Base-by-base conservation (phyloP, 2,113 vertebrate species). In the Pionites leucogaster region DNA sequence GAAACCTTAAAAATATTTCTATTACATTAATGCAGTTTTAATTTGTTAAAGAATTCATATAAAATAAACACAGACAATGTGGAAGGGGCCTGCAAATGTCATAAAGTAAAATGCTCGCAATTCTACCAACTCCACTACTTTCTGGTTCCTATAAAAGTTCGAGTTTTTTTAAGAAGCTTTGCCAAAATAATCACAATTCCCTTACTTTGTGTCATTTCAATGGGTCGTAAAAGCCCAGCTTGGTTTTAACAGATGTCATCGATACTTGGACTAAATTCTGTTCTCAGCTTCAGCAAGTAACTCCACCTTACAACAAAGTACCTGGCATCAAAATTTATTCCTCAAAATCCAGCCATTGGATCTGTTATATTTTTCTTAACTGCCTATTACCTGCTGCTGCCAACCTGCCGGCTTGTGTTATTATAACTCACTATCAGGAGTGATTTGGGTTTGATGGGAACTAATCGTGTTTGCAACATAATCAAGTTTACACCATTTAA, bases 161-260 rank as follows among this genome's bases (percentile, higher is more conserved):
- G 10, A 7, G 0, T 2, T 23, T 6, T 86, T 91, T 52, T 55
- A 86, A 90, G 95, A 93, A 96, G 50, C 74, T 41, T 60, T 91
- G 93, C 96, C 96, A 97, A 95, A 93, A 88, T 78, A 96, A 96
- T 92, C 93, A 94, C 74, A 28, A 84, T 76, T 94, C 94, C 77
- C 67, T 85, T 69, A 84, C 90, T 92, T 86, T 28, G 60, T 88
- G 90, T 95, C 88, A 86, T 94, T 93, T 93, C 86, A 91, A 79
- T 0, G 1, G 63, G 52, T 82, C 17, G 1, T 94, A 95, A 96
- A 95, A 93, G 28, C 68, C 23, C 82, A 57, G 82, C 67, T 95
- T 67, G 64, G 49, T 69, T 92, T 94, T 92, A 68, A 78, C 82
- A 80, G 59, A 89, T 90, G 91, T 70, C 94, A 70, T 59, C 6